These are phyloP conservation scores for Eidolon dupreanum DNA, from an alignment of 2,797 vertebrate species.

Conservation along the genomic window DNA sequence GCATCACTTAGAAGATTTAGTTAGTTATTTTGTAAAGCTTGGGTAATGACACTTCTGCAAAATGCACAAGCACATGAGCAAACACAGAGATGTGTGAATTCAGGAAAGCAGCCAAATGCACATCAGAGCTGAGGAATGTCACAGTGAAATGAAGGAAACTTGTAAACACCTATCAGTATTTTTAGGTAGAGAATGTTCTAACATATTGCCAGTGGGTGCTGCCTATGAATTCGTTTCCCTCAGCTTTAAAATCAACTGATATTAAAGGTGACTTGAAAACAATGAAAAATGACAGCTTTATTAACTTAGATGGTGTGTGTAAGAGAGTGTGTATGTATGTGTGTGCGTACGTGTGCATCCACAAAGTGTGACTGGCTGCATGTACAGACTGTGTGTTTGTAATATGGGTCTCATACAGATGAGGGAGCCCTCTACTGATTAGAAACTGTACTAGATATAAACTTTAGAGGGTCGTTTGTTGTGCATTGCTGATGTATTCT, in stretches of 20 bases:
- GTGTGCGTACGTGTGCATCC: background rate
- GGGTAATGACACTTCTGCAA: constrained; percentile 59
- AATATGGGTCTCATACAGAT: constrained; percentile 78
- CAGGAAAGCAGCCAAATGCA: constrained; percentile 69
- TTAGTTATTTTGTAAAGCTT: constrained; percentile 57
- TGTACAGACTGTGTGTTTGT: background rate
- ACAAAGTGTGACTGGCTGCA: background rate
- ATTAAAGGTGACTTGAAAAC: constrained; percentile 65
- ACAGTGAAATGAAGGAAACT: constrained; percentile 53
- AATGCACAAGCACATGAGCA: constrained; percentile 57
- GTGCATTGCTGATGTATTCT: background rate
- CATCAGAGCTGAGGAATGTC: constrained; percentile 69
- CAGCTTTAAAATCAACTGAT: constrained; percentile 45
- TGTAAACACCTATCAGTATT: constrained; percentile 65
- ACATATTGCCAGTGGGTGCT: background rate
- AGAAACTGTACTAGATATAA: constrained; percentile 58
- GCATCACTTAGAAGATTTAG: constrained; percentile 12
- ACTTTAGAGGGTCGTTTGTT: background rate
- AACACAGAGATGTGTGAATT: constrained; percentile 67
- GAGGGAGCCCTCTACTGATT: constrained; percentile 91
- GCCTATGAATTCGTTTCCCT: background rate
- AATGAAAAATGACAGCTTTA: constrained; percentile 66
- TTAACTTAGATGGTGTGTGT: background rate
- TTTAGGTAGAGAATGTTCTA: constrained; percentile 61
- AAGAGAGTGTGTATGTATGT: background rate